Evolutionary conservation across 2,113 vertebrate genomes (phyloP), one percentile per base, ranked within the genome.

Genomic region (Nematolebias whitei): DNA sequence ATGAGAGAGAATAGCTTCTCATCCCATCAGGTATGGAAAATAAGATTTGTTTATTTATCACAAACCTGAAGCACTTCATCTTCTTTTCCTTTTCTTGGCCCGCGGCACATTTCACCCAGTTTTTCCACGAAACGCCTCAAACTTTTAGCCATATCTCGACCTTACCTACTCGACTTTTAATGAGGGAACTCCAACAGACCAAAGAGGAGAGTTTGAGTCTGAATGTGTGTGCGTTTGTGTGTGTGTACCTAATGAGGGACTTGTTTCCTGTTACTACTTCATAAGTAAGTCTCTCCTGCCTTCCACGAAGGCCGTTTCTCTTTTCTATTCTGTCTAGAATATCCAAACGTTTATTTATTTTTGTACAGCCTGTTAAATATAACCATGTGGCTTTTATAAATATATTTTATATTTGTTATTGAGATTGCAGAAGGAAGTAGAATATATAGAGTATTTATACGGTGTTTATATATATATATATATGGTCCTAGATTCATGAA

Each of bases 361-460:
- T 98, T 99, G 96, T 99, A 99, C 95, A 96, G 95, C 93, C 94
- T 95, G 93, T 95, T 94, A 95, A 94, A 95, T 95, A 92, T 96
- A 96, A 96, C 93, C 94, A 92, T 97, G 95, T 96, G 94, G 84
- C 94, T 94, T 96, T 96, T 96, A 80, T 78, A 88, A 87, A 87
- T 83, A 85, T 87, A 35, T 91, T 96, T 94, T 93, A 35, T 95
- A 80, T 87, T 90, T 91, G 88, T 88, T 85, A 87, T 87, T 90
- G 83, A 90, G 89, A 90, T 85, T 83, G 92, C 85, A 94, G 95
- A 95, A 96, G 93, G 93, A 92, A 93, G 95, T 97, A 95, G 95
- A 96, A 89, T 96, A 93, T 93, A 96, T 94, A 96, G 95, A 99
- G 95, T 99, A 98, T 99, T 98, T 99, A 98, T 98, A 94, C 95